phyloP scores from a whole-genome alignment of 1,140 invertebrate genomes.

The Theocolax elegans region DNA sequence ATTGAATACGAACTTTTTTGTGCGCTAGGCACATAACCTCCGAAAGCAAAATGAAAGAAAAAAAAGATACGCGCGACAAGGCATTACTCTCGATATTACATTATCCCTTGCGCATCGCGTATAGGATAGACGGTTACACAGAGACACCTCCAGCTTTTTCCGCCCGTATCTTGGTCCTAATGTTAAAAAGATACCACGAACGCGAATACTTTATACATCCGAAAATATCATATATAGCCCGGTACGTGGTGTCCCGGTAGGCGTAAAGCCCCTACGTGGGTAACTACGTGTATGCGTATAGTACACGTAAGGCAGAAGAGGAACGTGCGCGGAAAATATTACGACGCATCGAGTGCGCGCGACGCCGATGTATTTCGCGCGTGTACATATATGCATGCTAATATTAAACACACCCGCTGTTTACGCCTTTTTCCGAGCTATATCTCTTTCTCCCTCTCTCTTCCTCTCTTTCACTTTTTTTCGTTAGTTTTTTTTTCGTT shows the following conservation, averaged over 20 bases:
- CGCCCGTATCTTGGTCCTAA: conserved; percentile 14
- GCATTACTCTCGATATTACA: conserved; percentile 18
- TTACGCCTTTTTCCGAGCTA: background rate
- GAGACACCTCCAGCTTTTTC: no score
- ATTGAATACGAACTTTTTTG: no score
- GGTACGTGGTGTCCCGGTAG: no score
- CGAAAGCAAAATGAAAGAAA: no score
- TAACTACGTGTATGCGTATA: background rate
- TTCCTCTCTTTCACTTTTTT: background rate
- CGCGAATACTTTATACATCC: conserved; percentile 22
- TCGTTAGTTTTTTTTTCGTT: no score
- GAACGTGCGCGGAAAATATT: conserved; percentile 34
- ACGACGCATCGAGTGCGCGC: conserved; percentile 2
- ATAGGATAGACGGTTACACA: background rate
- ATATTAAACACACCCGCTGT: conserved; percentile 6
- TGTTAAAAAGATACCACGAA: conserved; percentile 38
- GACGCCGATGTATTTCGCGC: background rate
- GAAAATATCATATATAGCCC: conserved; percentile 6
- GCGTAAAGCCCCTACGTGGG: background rate
- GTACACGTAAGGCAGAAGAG: background rate
- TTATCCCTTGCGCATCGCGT: background rate
- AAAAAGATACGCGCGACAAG: no score
- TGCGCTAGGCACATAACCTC: no score
- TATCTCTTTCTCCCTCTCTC: no score
- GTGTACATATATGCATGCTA: conserved; percentile 8